Evolutionary conservation across 2,888 invertebrate genomes (phyloP), one percentile per base, ranked within the genome.

Genomic region (Blastobasis adustella): DNA sequence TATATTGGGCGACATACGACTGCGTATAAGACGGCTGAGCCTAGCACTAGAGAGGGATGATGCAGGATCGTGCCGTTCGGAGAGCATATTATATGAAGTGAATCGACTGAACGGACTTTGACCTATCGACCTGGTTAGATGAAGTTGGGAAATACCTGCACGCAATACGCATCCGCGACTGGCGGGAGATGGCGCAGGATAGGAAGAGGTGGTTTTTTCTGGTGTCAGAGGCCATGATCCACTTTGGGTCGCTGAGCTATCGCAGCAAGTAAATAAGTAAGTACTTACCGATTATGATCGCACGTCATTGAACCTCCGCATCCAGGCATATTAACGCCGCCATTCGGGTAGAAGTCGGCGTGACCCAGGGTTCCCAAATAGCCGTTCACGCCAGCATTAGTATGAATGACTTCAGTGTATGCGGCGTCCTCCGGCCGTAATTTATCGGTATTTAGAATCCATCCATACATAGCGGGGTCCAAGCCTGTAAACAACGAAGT

Each of bases 321-420:
- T 1, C 64, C 64, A 1, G 62, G 58, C 62, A 61, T 62, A 44
- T 55, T 52, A 9, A 54, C 49, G 0, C 64, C 65, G 0, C 65
- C 60, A 40, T 65, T 65, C 41, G 65, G 64, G 50, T 65, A 62
- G 46, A 65, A 61, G 55, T 65, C 62, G 2, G 55, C 59, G 5
- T 61, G 51, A 0, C 56, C 65, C 39, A 63, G 43, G 3, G 58
- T 55, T 5, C 36, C 46, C 41, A 58, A n/a, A 37, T 56, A 61
- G 0, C 63, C 65, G 10, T 50, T 38, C 5, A 53, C 49, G 8
- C 57, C 60, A 45, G 54, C 58, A 49, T 58, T 59, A 0, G 65
- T 65, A 49, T 62, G 65, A 9, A 65, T 58, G 0, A 60, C 62
- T 49, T 64, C 62, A 4, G 60, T 60, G 54, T 62, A 60, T 0